Evolutionary conservation across 2,888 invertebrate genomes (phyloP).

Genomic region (Drosophila incognita): DNA sequence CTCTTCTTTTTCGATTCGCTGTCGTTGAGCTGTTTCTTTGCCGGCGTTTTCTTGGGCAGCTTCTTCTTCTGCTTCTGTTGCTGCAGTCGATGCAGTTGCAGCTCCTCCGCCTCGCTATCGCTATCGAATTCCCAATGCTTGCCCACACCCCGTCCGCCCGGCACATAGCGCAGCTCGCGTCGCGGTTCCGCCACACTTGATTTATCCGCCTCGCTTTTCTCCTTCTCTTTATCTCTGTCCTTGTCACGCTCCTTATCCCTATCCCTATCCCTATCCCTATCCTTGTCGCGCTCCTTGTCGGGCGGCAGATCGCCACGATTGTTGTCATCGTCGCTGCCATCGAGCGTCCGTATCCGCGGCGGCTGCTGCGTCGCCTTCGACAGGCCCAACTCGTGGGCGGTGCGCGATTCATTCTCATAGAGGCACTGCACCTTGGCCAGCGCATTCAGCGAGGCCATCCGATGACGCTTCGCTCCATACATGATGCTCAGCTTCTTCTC

Average conservation of each 20-base stretch:
- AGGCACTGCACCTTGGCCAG: slow-evolving; percentile 95
- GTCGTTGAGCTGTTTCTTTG: slow-evolving; percentile 33
- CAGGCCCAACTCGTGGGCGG: slow-evolving; percentile 88
- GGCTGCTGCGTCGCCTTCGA: slow-evolving; percentile 85
- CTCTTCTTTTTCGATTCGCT: slow-evolving; percentile 11
- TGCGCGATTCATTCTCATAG: slow-evolving; percentile 94
- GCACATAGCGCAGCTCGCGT: slow-evolving; percentile 89
- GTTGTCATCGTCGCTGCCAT: slow-evolving; percentile 86
- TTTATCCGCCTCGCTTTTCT: slow-evolving; percentile 22
- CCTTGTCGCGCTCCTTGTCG: slow-evolving; percentile 24
- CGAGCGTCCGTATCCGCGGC: slow-evolving; percentile 84
- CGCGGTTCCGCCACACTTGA: slow-evolving; percentile 75
- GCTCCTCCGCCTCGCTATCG: slow-evolving; percentile 82
- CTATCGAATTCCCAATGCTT: slow-evolving; percentile 93
- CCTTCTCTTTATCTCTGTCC: slow-evolving; percentile 27
- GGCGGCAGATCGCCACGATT: slow-evolving; percentile 53
- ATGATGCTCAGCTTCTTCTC: slow-evolving; percentile 80
- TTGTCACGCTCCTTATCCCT: slow-evolving; percentile 8
- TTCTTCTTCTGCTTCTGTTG: slow-evolving; percentile 72
- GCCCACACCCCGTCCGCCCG: slow-evolving; percentile 92
- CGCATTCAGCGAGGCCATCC: slow-evolving; percentile 95
- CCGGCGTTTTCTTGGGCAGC: slow-evolving; percentile 54
- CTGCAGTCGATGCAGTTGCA: slow-evolving; percentile 77
- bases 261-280: slow-evolving; percentile 19
- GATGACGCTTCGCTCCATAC: slow-evolving; percentile 91